phyloP scores from a whole-genome alignment of 2,888 invertebrate genomes.

The Drosophila eohydei region DNA sequence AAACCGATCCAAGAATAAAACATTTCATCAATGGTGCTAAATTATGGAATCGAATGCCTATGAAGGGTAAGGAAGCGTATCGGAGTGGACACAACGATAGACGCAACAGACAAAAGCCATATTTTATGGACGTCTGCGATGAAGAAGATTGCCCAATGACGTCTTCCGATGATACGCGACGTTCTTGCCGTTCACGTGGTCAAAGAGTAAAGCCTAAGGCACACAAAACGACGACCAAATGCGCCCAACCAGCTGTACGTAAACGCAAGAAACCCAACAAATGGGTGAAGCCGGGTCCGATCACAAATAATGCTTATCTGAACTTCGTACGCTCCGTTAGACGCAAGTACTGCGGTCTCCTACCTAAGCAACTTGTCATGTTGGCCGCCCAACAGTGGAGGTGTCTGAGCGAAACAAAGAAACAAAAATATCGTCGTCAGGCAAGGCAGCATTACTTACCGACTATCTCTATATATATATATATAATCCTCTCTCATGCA shows the following conservation, averaged over 20 bases:
- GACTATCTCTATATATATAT: neutral
- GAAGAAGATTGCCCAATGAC: neutral
- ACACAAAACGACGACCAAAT: neutral
- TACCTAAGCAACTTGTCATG: neutral
- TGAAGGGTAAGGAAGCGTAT: neutral
- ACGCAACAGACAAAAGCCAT: neutral
- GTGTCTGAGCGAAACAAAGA: neutral
- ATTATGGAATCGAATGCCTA: neutral
- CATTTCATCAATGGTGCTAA: neutral
- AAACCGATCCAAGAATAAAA: neutral
- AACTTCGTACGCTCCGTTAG: constrained; percentile 4
- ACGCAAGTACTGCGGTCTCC: neutral
- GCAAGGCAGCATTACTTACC: neutral
- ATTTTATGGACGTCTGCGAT: neutral
- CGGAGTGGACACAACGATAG: neutral
- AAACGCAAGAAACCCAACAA: neutral
- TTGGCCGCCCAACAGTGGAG: constrained; percentile 9
- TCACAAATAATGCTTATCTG: constrained; percentile 11
- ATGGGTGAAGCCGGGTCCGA: constrained; percentile 8
- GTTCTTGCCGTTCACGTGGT: neutral
- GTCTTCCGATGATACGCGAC: accelerated
- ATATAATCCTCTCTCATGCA: neutral
- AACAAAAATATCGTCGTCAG: neutral
- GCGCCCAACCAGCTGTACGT: neutral
- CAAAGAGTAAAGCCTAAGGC: neutral